phyloP scores from a whole-genome alignment of 2,113 vertebrate genomes.

The Chamaetylas fuelleborni region DNA sequence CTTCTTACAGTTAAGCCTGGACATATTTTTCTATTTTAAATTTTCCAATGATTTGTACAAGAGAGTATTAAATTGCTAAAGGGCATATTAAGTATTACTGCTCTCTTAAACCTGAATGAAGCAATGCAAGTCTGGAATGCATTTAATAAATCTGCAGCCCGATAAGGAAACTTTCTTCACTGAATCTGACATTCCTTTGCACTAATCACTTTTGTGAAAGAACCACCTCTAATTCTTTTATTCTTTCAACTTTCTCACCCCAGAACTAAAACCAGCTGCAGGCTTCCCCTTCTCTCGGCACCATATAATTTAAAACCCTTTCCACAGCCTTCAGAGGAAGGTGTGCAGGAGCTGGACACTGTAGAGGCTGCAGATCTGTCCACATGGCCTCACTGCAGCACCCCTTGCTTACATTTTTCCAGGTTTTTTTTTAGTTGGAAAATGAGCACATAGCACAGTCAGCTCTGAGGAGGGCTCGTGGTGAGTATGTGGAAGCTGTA shows the following conservation, averaged over 20 bases:
- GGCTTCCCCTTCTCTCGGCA: background rate
- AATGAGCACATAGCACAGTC: background rate
- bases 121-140: conserved; percentile 12
- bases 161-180: conserved; percentile 8
- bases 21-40: conserved; percentile 62
- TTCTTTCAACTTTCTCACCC: conserved; percentile 16
- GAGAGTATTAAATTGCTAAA: conserved; percentile 39
- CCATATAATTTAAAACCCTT: background rate
- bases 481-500: background rate
- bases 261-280: background rate
- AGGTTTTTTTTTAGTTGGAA: background rate
- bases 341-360: background rate
- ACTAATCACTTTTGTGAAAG: conserved; percentile 31
- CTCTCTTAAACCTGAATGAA: conserved; percentile 37
- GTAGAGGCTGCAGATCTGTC: background rate
- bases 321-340: background rate
- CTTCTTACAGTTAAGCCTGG: conserved; percentile 49
- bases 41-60: conserved; percentile 62
- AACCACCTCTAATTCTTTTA: background rate
- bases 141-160: conserved; percentile 34
- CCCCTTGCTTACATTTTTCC: background rate
- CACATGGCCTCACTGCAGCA: background rate
- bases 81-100: conserved; percentile 36
- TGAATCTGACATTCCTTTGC: conserved; percentile 17
- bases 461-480: background rate